Evolutionary conservation across 2,797 vertebrate species (phyloP), one percentile per base, ranked within the genome.

Genomic region (Enteromius treurensis): DNA sequence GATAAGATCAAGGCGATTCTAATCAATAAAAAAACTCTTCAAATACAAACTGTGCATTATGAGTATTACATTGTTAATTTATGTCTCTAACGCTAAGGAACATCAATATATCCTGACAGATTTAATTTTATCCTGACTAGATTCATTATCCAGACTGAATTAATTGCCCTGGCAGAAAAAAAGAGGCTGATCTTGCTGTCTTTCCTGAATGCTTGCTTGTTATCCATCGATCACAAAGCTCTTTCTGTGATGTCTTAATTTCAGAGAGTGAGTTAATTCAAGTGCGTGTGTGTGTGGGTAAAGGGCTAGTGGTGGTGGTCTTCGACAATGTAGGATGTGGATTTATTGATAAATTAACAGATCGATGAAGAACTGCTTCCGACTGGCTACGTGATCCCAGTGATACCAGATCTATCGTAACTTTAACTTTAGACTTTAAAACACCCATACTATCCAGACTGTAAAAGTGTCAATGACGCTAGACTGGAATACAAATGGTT

Each of bases 301-400:
- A 79, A 84, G 83, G 26, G 29, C n/a, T 42, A 47, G 53, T 45
- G 78, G 53, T 68, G 75, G 70, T 78, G 79, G 87, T 87, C 88
- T 91, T 87, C 71, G 89, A 91, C 90, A 88, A 92, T 90, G 87
- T 90, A 93, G 92, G 93, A 94, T 91, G 92, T 92, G 90, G 90
- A 89, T 80, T 77, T 90, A 92, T 91, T 88, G 91, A 94, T 90
- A 91, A 86, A 89, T 88, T 79, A 88, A 23, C 0, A 83, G 89
- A 94, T 94, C 93, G 88, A 93, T 93, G 89, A 60, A 71, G 84
- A 89, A 91, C 87, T 89, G 87, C 81, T 86, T 92, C 89, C 32
- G 34, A 86, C 90, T 89, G 86, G 90, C 90, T 84, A 88, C 84
- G 62, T 92, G 93, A 85, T 93, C 79, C 71, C 37, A 53, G 23